Evolutionary conservation across 1,140 invertebrate species (phyloP).

Genomic region (Drosophila kurseongensis): DNA sequence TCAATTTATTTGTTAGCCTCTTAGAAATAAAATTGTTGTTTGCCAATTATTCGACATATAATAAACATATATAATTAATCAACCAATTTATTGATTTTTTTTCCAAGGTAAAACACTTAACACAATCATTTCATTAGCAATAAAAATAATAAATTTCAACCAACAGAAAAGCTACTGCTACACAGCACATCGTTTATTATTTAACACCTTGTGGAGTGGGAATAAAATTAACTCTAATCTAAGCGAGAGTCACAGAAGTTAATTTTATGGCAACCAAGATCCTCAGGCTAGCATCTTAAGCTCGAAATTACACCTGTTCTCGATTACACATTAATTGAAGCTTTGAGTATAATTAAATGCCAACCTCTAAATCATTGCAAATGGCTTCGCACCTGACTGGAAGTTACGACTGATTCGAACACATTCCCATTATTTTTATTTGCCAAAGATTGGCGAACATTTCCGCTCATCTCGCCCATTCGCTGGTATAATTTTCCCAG

Average conservation of each 20-base stretch:
- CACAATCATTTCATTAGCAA: background rate
- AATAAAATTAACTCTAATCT: background rate
- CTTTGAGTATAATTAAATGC: slow-evolving; percentile 26
- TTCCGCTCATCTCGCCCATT: slow-evolving; percentile 38
- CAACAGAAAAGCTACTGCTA: too few species aligned
- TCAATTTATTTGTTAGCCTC: too few species aligned
- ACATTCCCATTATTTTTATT: slow-evolving; percentile 27
- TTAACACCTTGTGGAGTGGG: background rate
- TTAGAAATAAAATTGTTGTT: too few species aligned
- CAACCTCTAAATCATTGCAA: slow-evolving; percentile 26
- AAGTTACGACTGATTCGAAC: slow-evolving; percentile 27
- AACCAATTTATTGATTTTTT: too few species aligned
- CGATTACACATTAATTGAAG: slow-evolving; percentile 7
- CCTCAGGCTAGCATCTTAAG: background rate
- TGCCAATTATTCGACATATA: too few species aligned
- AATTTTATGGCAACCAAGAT: background rate
- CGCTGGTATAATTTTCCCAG: slow-evolving; percentile 27
- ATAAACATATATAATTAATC: too few species aligned
- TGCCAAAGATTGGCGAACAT: slow-evolving; percentile 41
- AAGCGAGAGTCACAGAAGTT: slow-evolving; percentile 22
- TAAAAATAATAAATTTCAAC: too few species aligned
- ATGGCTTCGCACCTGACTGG: slow-evolving; percentile 12
- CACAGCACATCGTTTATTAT: background rate
- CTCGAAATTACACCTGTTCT: slow-evolving; percentile 27
- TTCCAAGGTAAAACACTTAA: background rate